Evolutionary conservation across 2,888 invertebrate genomes (phyloP), one percentile per base, ranked within the genome.

Genomic region (Microdon myrmicae): DNA sequence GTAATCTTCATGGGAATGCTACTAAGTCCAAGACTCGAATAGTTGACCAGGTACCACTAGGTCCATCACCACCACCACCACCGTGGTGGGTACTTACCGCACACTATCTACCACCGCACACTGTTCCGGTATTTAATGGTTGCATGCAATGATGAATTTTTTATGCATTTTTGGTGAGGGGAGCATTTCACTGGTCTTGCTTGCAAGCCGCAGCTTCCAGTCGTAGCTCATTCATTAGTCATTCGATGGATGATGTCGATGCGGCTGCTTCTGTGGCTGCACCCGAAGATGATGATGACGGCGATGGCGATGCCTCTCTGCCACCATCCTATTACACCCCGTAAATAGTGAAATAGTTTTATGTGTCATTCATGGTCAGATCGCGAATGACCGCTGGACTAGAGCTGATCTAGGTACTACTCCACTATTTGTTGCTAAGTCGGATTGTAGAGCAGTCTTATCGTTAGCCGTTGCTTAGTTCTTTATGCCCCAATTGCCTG

Each of bases 81-180:
- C 45, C 22, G 29, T 3, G 16, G n/a, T 25, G 25, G 17, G 16
- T 32, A 37, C 54, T 41, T 38, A 31, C 38, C 44, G 4, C 45
- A 31, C 31, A 39, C 55, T 41, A 47, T 54, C n/a, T n/a, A n/a
- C n/a, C 43, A 54, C 54, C 37, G 23, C 55, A 48, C 44, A 56
- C 56, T 51, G 35, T 61, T 61, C 55, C 56, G 45, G 56, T 51
- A 61, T 61, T 61, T 61, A 61, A 61, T 61, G 61, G 58, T 58
- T 45, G 38, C 45, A 58, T 43, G 45, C 31, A 64, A 56, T 56
- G 61, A 56, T 64, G 61, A 39, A 56, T 56, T 61, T 61, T 56
- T 44, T 61, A 56, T 61, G 44, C 56, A 39, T 56, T 61, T 61
- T 61, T 28, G 48, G 55, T 47, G 45, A 35, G 38, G 39, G 39